Conservation (phyloP, 1,140 invertebrate species). For the Ips typographus region DNA sequence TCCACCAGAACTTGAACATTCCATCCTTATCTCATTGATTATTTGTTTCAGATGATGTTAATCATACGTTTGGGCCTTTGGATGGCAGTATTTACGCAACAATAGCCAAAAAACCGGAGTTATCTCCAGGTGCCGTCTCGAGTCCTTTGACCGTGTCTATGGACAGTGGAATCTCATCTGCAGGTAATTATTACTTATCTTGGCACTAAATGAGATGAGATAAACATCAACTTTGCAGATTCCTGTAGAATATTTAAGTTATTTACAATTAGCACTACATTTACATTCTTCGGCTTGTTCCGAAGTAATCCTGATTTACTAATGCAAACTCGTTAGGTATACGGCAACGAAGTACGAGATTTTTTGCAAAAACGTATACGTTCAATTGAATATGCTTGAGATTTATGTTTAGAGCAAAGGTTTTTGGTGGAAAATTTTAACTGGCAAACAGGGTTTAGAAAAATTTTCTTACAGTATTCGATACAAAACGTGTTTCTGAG, state of each 20-base stretch:
- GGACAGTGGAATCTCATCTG: conserved; percentile 81
- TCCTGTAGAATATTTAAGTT: not conserved
- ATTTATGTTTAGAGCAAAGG: too few species aligned
- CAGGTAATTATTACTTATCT: conserved; percentile 48
- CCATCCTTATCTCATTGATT: not conserved
- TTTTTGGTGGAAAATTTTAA: too few species aligned
- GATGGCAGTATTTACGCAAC: conserved; percentile 89
- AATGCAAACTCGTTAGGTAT: not conserved
- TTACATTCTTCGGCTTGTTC: not conserved
- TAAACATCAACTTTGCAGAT: not conserved
- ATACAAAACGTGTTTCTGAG: too few species aligned
- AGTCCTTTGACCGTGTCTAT: conserved; percentile 77
- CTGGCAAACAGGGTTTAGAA: too few species aligned
- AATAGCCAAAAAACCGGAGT: conserved; percentile 62
- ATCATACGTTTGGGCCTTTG: conserved; percentile 76
- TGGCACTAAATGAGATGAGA: not conserved
- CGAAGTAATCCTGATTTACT: not conserved
- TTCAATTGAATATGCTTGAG: too few species aligned
- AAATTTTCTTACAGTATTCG: too few species aligned
- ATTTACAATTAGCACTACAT: not conserved
- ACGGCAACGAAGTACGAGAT: too few species aligned
- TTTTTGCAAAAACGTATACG: too few species aligned
- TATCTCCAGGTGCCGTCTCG: conserved; percentile 57
- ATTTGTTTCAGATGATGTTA: conserved; percentile 48
- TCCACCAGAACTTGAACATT: too few species aligned